Percentiles rank a stretch among this genome's conserved stretches.
Conservation (phyloP, 2,797 vertebrate genomes). For the Chelon labrosus region DNA sequence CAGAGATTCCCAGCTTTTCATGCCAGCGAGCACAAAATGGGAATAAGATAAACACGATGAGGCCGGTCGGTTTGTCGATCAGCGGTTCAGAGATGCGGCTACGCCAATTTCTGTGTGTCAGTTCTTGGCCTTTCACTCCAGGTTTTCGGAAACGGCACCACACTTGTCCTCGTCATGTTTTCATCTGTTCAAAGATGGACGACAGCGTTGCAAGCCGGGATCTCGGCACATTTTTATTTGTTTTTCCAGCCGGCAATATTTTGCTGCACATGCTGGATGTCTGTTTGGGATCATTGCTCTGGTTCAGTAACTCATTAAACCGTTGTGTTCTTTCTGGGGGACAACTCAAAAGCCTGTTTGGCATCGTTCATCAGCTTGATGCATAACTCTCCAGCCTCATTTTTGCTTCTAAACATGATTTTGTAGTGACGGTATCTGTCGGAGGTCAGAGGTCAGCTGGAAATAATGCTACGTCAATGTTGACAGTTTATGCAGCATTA, state of each 20-base stretch:
- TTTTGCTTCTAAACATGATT: not conserved
- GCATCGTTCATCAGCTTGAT: not conserved
- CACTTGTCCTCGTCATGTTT: not conserved
- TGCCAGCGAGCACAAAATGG: not conserved
- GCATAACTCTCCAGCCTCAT: not conserved
- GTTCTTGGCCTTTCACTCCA: not conserved
- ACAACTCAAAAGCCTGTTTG: not conserved
- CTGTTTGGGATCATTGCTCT: not conserved
- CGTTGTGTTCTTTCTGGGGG: not conserved
- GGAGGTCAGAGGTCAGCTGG: not conserved
- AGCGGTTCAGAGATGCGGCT: not conserved
- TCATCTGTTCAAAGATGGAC: slow-evolving; percentile 18
- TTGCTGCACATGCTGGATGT: not conserved
- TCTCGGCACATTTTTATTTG: not conserved
- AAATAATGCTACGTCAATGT: not conserved
- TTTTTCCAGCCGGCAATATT: not conserved
- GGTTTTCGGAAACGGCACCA: not conserved
- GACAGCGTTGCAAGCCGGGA: not conserved
- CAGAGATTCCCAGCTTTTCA: slow-evolving; percentile 7
- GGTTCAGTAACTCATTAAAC: not conserved
- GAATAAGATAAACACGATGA: slow-evolving; percentile 1
- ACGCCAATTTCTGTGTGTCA: not conserved
- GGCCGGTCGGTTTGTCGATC: not conserved
- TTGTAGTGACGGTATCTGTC: not conserved
- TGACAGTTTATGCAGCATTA: not conserved